Evolutionary conservation across 2,797 vertebrate genomes (phyloP).

Genomic region (Smutsia temminckii): DNA sequence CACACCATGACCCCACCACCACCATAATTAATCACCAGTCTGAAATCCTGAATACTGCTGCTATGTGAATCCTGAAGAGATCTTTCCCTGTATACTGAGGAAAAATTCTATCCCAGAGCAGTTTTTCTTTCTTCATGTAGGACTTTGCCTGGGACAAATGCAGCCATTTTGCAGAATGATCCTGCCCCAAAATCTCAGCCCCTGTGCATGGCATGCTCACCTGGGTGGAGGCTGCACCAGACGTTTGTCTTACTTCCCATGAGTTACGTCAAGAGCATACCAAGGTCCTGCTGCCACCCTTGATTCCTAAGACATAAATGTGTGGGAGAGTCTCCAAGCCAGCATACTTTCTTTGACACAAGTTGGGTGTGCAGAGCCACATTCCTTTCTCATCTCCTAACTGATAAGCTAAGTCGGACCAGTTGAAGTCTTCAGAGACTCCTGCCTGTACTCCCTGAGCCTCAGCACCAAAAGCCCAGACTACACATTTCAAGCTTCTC

Average conservation of each 20-base stretch:
- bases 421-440: neutral
- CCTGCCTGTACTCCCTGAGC: neutral
- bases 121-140: neutral
- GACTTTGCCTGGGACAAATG: neutral
- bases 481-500: neutral
- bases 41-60: neutral
- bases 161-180: neutral
- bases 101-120: neutral
- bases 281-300: neutral
- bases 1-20: neutral
- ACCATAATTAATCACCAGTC: neutral
- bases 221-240: neutral
- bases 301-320: neutral
- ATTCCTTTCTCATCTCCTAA: neutral
- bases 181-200: neutral
- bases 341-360: neutral
- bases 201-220: neutral
- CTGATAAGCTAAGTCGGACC: neutral
- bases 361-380: neutral
- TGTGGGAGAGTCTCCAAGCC: neutral
- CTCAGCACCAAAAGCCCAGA: neutral
- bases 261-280: neutral
- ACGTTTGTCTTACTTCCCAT: neutral
- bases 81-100: neutral
- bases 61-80: neutral